Percentiles rank a stretch among this genome's conserved stretches.
Conservation (phyloP, 2,797 vertebrate genomes). For the Mormyrops boulengeri region DNA sequence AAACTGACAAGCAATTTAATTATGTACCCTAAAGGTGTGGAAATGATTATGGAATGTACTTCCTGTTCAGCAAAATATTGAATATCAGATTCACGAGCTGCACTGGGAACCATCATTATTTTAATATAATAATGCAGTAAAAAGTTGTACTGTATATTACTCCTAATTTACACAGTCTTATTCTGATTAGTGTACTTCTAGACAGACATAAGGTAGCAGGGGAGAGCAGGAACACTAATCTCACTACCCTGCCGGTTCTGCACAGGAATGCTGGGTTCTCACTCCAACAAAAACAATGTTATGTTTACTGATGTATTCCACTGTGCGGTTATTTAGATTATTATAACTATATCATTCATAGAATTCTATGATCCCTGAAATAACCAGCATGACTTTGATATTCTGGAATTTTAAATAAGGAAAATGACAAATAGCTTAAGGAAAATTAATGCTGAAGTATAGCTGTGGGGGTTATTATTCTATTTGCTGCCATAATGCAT, state of each 20-base stretch:
- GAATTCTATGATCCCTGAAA: slow-evolving; percentile 66
- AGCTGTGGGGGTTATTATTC: slow-evolving; percentile 61
- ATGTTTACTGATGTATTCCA: slow-evolving; percentile 57
- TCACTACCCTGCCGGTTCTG: slow-evolving; percentile 45
- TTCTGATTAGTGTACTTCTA: slow-evolving; percentile 2
- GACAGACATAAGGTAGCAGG: not conserved
- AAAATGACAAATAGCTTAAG: slow-evolving; percentile 60
- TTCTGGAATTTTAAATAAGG: slow-evolving; percentile 67
- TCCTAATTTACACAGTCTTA: not conserved
- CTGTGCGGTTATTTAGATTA: slow-evolving; percentile 57
- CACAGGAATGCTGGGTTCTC: slow-evolving; percentile 54
- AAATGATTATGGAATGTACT: slow-evolving; percentile 25
- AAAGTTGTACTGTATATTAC: not conserved
- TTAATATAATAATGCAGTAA: not conserved
- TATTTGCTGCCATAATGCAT: slow-evolving; percentile 52
- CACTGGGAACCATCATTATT: not conserved
- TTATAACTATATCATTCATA: slow-evolving; percentile 57
- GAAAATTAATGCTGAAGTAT: slow-evolving; percentile 64
- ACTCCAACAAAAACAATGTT: slow-evolving; percentile 48
- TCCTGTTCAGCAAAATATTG: slow-evolving; percentile 18
- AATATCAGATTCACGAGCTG: slow-evolving; percentile 13
- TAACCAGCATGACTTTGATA: slow-evolving; percentile 59
- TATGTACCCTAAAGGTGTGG: slow-evolving; percentile 22
- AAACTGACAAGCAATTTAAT: slow-evolving; percentile 25
- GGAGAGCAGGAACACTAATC: slow-evolving; percentile 55